Base-by-base conservation (phyloP, 2,888 invertebrate species). In the Archips xylosteana region DNA sequence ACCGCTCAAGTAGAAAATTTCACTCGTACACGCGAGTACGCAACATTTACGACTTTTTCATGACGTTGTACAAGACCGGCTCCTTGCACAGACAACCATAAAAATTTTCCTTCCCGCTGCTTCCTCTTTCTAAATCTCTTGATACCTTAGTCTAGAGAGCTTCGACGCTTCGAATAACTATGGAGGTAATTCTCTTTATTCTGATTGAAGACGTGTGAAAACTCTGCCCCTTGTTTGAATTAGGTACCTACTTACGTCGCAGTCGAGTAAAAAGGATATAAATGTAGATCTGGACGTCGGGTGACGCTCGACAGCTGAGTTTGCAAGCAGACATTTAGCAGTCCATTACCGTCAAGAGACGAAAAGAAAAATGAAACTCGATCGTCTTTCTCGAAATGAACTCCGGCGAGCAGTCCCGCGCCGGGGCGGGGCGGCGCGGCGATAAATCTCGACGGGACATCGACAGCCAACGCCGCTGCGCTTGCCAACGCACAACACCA, bases 21-120 rank as follows among this genome's bases (percentile, higher is more conserved):
- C 85, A 85, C 85, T 87, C 84, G 86, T 85, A 87, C 85, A 85
- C 83, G 85, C 85, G 84, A 84, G 84, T 87, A 89, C 86, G 88
- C 87, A 87, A 86, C 90, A 86, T 92, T 92, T 92, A 91, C 92
- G 92, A 89, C 83, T 84, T 89, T 91, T 92, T 89, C 88, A 91
- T 87, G 88, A 87, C 87, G 84, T 86, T 85, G 81, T 86, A 87
- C 84, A 85, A 87, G 87, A 83, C 87, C 83, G 83, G 81, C 80
- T 87, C 82, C 83, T 83, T 82, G 80, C 83, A 82, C 81, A 86
- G 85, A 86, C 85, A 82, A 81, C 84, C 85, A 86, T 92, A 89
- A 91, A 90, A 88, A 87, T 84, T 83, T 57, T 84, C 82, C 81
- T 80, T 78, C 77, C 79, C 80, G 80, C 79, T 80, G 83, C 78